Evolutionary conservation across 2,797 vertebrate genomes (phyloP).

Genomic region (Acrocephalus scirpaceus): DNA sequence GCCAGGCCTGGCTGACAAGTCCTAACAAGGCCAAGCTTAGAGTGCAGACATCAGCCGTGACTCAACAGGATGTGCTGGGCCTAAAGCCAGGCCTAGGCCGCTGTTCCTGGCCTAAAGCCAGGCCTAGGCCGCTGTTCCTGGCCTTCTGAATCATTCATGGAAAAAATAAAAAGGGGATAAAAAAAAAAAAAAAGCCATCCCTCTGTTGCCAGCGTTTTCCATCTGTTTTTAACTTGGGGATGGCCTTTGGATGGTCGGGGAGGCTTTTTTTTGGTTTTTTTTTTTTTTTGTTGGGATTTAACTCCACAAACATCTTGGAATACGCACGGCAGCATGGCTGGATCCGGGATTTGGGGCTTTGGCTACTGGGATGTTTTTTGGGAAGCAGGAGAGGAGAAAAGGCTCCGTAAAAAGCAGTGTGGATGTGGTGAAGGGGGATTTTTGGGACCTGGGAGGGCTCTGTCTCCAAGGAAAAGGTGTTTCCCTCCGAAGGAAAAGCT

Average conservation of each 20-base stretch:
- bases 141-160: constrained; percentile 71
- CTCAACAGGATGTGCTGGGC: constrained; percentile 68
- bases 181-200: not conserved
- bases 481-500: not conserved
- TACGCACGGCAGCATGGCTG: rapidly evolving
- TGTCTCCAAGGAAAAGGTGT: not conserved
- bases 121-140: not conserved
- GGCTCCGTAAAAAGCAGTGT: rapidly evolving
- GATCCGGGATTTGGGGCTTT: not conserved
- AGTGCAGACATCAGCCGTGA: constrained; percentile 67
- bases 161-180: not conserved
- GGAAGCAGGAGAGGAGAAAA: not conserved
- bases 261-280: not conserved
- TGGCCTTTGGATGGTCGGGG: constrained; percentile 52
- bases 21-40: constrained; percentile 72
- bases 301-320: constrained; percentile 21
- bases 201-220: constrained; percentile 37
- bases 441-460: not conserved
- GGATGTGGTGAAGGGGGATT: not conserved
- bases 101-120: constrained; percentile 55
- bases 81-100: constrained; percentile 42
- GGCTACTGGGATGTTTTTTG: not conserved
- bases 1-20: constrained; percentile 63
- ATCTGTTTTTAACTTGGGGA: constrained; percentile 61
- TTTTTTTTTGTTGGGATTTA: constrained; percentile 32